Evolutionary conservation across 2,113 vertebrate genomes (phyloP).

Genomic region (Craseonycteris thonglongyai): DNA sequence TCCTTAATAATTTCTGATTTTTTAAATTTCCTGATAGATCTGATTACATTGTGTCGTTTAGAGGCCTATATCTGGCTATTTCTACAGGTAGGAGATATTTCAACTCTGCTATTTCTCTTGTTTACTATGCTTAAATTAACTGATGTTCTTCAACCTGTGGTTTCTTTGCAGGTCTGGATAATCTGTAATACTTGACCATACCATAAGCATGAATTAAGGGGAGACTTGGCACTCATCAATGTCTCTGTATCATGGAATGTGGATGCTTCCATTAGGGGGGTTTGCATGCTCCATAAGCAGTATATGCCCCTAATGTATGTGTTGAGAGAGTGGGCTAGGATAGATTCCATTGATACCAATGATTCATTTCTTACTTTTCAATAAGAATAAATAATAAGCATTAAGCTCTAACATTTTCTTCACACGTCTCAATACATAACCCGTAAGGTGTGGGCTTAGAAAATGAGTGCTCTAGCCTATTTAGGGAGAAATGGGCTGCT

Average conservation of each 20-base stretch:
- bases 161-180: background rate
- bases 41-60: background rate
- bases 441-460: background rate
- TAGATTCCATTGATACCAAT: background rate
- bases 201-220: background rate
- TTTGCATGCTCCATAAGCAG: background rate
- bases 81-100: background rate
- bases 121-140: background rate
- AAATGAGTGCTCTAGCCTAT: background rate
- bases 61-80: background rate
- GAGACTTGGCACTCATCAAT: no score
- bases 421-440: background rate
- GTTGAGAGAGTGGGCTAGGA: background rate
- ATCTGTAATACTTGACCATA: background rate
- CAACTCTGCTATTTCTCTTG: background rate
- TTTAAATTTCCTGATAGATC: background rate
- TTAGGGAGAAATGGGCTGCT: background rate
- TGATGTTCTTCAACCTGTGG: background rate
- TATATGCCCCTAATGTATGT: background rate
- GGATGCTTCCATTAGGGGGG: no score
- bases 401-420: background rate
- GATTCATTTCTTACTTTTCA: background rate
- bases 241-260: background rate
- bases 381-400: background rate
- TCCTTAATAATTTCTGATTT: background rate